phyloP scores from a whole-genome alignment of 2,888 invertebrate genomes.

The Apotomis betuletana region DNA sequence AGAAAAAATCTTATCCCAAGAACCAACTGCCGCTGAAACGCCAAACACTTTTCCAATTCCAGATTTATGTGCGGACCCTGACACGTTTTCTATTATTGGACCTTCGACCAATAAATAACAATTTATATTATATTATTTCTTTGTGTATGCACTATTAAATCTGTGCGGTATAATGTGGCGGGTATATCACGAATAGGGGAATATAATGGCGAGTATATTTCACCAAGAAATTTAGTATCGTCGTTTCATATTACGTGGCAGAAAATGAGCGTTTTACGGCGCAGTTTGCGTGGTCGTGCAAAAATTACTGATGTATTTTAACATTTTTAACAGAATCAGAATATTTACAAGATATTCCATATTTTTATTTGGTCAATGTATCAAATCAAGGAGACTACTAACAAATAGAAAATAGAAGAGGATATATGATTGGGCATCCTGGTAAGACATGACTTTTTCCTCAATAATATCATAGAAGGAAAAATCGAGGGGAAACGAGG shows the following conservation, averaged over 20 bases:
- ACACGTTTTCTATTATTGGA: slow-evolving; percentile 50
- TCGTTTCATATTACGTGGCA: neutral
- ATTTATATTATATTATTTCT: slow-evolving; percentile 51
- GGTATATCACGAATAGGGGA: neutral
- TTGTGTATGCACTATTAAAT: slow-evolving; percentile 34
- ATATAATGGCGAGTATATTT: neutral
- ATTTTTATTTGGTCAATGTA: too few relatives aligned
- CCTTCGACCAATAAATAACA: slow-evolving; percentile 53
- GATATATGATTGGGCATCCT: too few relatives aligned
- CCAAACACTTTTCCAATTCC: slow-evolving; percentile 41
- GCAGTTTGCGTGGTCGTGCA: neutral
- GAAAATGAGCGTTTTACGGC: neutral
- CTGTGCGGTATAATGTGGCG: slow-evolving; percentile 9
- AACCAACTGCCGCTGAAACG: slow-evolving; percentile 31
- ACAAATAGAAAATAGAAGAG: too few relatives aligned
- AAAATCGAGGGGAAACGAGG: too few relatives aligned
- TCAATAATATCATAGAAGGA: too few relatives aligned
- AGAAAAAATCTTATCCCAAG: slow-evolving; percentile 23
- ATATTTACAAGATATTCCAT: too few relatives aligned
- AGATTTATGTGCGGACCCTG: slow-evolving; percentile 43
- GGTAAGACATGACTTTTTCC: too few relatives aligned
- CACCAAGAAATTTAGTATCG: neutral
- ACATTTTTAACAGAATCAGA: too few relatives aligned
- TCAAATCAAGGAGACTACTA: too few relatives aligned
- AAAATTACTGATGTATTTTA: too few relatives aligned